Conservation (phyloP, 2,888 invertebrate species). For the Latrodectus hesperus region DNA sequence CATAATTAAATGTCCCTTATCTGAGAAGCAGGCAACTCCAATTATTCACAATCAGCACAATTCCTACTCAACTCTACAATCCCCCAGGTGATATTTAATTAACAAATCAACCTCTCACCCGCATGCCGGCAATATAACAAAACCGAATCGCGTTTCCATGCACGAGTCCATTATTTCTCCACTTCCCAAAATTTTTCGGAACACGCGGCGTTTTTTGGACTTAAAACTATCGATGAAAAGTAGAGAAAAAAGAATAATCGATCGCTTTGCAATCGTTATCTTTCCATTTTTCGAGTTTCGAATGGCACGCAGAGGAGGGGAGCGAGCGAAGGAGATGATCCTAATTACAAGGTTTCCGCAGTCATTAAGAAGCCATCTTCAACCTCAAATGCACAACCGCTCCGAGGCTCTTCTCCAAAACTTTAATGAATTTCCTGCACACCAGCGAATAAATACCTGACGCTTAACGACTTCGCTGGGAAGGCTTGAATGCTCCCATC, state of each 20-base stretch:
- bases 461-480: constrained; percentile 51
- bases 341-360: constrained; percentile 57
- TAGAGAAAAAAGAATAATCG: constrained; percentile 13
- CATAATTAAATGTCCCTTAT: too few relatives aligned
- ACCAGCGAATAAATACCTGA: constrained; percentile 27
- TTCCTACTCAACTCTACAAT: not conserved
- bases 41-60: too few relatives aligned
- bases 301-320: constrained; percentile 10
- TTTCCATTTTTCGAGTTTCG: constrained; percentile 30
- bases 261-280: constrained; percentile 39
- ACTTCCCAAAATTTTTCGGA: not conserved
- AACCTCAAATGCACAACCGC: not conserved
- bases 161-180: not conserved
- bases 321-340: constrained; percentile 42
- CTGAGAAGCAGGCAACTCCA: too few relatives aligned
- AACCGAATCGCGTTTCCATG: not conserved
- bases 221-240: not conserved
- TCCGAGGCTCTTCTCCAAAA: constrained; percentile 28
- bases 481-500: too few relatives aligned
- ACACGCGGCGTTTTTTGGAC: too few relatives aligned
- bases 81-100: not conserved
- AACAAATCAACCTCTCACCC: not conserved
- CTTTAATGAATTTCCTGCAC: constrained; percentile 65
- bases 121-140: not conserved
- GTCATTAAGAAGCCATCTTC: constrained; percentile 63